Evolutionary conservation across 1,140 invertebrate genomes (phyloP), one percentile per base, ranked within the genome.

Genomic region (Drosophila arawakana): DNA sequence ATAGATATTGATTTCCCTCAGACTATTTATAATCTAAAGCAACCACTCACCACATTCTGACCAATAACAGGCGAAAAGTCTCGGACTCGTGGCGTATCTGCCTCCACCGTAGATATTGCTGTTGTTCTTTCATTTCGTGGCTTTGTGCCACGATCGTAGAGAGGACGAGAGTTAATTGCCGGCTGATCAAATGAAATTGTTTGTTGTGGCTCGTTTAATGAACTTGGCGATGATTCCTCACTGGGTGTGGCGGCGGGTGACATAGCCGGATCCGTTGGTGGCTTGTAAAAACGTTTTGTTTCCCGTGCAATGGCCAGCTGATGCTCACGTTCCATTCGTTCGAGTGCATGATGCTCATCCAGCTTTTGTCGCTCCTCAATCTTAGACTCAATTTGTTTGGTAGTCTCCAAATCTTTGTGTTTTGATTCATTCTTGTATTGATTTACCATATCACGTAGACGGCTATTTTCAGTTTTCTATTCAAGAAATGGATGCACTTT

Each of bases 41-140:
- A 62, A 75, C 47, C 41, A 83, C 84, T 89, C 25, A 89, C 84
- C 84, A 89, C 75, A 72, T 76, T 93, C 66, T 93, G 92, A 37
- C 94, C 94, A 88, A 93, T 93, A n/a, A 95, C 93, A 7, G 95
- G 95, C 74, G 95, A 95, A 91, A 96, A 94, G 91, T 94, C 95
- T 61, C 83, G 84, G 43, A 74, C 55, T 44, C 84, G 69, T 35
- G 70, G 49, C 93, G 91, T 59, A 92, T 93, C 9, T 6, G 18
- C 55, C 25, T 67, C 70, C 13, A 63, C 68, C 2, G 50, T 6
- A 30, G 25, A 30, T 30, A 2, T 30, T 30, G 4, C 39, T 18
- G 67, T 41, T 66, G 37, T 37, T 39, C 47, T 59, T 63, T 43
- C 35, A 10, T 21, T 55, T 15, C 35, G 81, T 6, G 95, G 95